Evolutionary conservation across 2,797 vertebrate genomes (phyloP), one percentile per base, ranked within the genome.

Genomic region (Carcharodon carcharias): DNA sequence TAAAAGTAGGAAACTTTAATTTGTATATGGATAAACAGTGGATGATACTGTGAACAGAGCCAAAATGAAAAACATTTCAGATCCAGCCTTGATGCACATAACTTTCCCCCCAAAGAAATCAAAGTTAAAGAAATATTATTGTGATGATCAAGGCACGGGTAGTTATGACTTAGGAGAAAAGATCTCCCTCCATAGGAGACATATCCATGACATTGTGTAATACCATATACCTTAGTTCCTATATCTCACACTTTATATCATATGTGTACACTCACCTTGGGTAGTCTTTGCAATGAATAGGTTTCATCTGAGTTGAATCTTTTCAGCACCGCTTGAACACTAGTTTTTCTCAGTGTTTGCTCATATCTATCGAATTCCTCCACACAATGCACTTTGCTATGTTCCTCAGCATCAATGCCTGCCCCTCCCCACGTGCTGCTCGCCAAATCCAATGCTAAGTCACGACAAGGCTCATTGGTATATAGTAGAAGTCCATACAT

Each of bases 341-440:
- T 96, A 0, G 97, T 98, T 97, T 98, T 99, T 96, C 97, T 98
- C 63, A 99, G 97, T n/a, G 97, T 98, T 80, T 98, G 97, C 88
- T 98, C 97, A 96, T 98, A 96, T 96, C 99, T 98, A 97, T 98
- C 98, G 91, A 98, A 99, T 96, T 99, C 99, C 7, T 98, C 98
- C 82, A 99, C 98, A 95, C 63, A 92, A 2, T 96, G 96, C 95
- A 96, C 67, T 96, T 96, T 77, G 35, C 0, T 23, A 56, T 16
- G 7, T 77, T 73, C 31, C 56, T 77, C 93, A 71, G 40, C 9
- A 40, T 2, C 58, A 63, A 65, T 2, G 63, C 40, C 58, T 40
- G 63, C 35, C 65, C 69, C 23, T 71, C 45, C 45, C 35, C 28
- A 31, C 14, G 6, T 11, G 54, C 28, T 73, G 11, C 26, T 18